Base-by-base conservation (phyloP, 2,888 invertebrate species). In the Busseola fusca region DNA sequence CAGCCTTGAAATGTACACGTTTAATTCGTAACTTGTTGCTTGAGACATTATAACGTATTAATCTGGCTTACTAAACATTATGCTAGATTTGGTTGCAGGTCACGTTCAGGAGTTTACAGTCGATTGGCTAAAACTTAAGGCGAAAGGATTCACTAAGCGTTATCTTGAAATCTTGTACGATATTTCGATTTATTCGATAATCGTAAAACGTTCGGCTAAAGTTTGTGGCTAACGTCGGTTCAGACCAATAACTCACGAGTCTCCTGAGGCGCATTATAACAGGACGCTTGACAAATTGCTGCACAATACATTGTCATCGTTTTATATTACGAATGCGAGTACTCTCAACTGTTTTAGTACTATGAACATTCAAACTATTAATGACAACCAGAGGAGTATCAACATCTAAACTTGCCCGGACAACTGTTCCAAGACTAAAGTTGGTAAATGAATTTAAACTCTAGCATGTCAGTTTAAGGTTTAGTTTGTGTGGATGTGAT, bases 361-460 rank as follows among this genome's bases (percentile, higher is more conserved):
- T 48, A 42, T 27, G 45, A 45, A 72, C 73, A 80, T 81, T 77
- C 76, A 81, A 82, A 81, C 72, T 85, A 84, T 81, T 83, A 84
- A 88, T 86, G 78, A 80, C 79, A 80, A 80, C 78, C 78, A 80
- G 81, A 82, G 77, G 82, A 80, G 78, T 82, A 86, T 85, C 79
- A 81, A 76, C 69, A 81, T 81, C 80, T 75, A 84, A 86, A 86
- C 77, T 87, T 82, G 77, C 81, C 69, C 77, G 74, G 63, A 71
- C 63, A 59, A 66, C 70, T 65, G 62, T 63, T 65, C 37, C 14
- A 52, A 74, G 65, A 59, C 74, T 40, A 37, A 42, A 78, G 50
- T 63, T 68, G 27, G 62, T 68, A 75, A 76, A 71, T 83, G 68
- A 87, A 86, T 85, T 82, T 75, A 66, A 70, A 76, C 81, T 78